phyloP scores from a whole-genome alignment of 64 coral and sea anemone species.

The Hydrozoanthus tunicans region DNA sequence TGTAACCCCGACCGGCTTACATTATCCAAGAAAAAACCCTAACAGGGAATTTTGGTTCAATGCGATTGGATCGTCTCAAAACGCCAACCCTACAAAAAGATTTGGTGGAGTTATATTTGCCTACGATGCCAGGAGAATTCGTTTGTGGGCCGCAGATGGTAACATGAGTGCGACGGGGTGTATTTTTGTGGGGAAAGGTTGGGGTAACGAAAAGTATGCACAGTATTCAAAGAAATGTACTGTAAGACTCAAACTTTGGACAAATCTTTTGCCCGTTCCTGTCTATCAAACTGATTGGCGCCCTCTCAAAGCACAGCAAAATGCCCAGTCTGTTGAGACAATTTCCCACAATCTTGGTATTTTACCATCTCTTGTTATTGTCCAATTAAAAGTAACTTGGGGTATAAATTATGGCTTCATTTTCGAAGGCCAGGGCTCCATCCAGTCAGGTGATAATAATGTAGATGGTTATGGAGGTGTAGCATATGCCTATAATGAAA shows the following conservation, averaged over 20 bases:
- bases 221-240: slow-evolving; percentile 74
- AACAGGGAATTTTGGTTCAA: slow-evolving; percentile 91
- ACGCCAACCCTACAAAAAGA: slow-evolving; percentile 61
- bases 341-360: slow-evolving; percentile 47
- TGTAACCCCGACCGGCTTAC: slow-evolving; percentile 57
- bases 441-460: slow-evolving; percentile 75
- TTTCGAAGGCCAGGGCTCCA: slow-evolving; percentile 85
- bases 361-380: slow-evolving; percentile 73
- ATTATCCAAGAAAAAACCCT: slow-evolving; percentile 49
- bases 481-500: slow-evolving; percentile 87
- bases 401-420: slow-evolving; percentile 77
- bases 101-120: slow-evolving; percentile 88
- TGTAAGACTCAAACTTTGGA: slow-evolving; percentile 79
- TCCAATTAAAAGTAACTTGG: slow-evolving; percentile 61
- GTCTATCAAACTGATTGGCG: slow-evolving; percentile 78
- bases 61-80: slow-evolving; percentile 80
- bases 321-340: slow-evolving; percentile 54
- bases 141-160: slow-evolving; percentile 81
- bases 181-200: slow-evolving; percentile 79
- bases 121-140: slow-evolving; percentile 74
- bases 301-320: slow-evolving; percentile 52
- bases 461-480: slow-evolving; percentile 85
- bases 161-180: slow-evolving; percentile 79
- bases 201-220: slow-evolving; percentile 62
- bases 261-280: slow-evolving; percentile 74